Evolutionary conservation across 1,140 invertebrate genomes (phyloP).

Genomic region (Spodoptera litura): DNA sequence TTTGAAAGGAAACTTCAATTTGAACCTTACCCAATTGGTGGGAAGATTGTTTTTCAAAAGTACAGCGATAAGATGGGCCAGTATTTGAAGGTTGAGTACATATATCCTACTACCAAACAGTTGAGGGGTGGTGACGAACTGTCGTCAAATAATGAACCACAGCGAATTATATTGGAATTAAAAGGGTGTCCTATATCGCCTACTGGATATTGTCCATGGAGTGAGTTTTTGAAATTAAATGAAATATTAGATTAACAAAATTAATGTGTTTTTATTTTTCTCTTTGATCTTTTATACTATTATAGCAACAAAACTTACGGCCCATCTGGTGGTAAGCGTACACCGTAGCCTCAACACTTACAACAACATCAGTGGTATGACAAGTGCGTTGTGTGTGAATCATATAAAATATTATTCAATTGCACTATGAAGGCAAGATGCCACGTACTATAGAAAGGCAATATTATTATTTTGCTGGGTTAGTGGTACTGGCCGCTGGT

Average conservation of each 20-base stretch:
- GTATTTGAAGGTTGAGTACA: slow-evolving; percentile 72
- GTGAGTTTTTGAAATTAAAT: slow-evolving; percentile 65
- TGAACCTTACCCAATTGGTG: slow-evolving; percentile 72
- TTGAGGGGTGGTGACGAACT: slow-evolving; percentile 61
- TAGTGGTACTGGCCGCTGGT: too few species aligned
- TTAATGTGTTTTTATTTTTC: not conserved
- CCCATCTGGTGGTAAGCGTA: too few species aligned
- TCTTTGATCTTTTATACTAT: too few species aligned
- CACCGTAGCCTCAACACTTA: too few species aligned
- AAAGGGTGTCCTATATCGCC: slow-evolving; percentile 62
- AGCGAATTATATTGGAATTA: slow-evolving; percentile 62
- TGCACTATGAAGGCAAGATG: too few species aligned
- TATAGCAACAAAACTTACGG: too few species aligned
- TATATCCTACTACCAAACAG: slow-evolving; percentile 71
- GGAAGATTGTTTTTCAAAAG: slow-evolving; percentile 79
- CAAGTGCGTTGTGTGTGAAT: too few species aligned
- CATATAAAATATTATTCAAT: too few species aligned
- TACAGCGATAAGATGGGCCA: slow-evolving; percentile 62
- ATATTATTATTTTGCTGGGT: too few species aligned
- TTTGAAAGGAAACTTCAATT: slow-evolving; percentile 62
- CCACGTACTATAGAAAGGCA: too few species aligned
- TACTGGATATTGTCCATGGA: slow-evolving; percentile 71
- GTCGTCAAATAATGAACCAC: slow-evolving; percentile 61
- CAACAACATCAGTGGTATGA: too few species aligned
- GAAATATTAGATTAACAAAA: not conserved